Conservation (phyloP, 30 jellyfish, hydroid and myxozoan genomes). For the Nemopilema nomurai region DNA sequence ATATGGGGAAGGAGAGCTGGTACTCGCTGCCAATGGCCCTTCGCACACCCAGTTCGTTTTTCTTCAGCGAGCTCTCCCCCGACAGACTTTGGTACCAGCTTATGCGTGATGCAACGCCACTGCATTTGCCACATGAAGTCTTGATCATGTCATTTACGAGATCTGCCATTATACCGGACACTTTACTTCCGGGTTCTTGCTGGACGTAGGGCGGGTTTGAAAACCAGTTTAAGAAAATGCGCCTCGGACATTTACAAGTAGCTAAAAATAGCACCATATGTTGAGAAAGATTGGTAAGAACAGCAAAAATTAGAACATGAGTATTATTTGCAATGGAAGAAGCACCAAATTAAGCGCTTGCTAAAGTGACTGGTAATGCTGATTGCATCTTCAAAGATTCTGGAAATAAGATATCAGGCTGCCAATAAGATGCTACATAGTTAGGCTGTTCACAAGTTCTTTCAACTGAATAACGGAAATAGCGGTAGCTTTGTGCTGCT, state of each 20-base stretch:
- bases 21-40: conserved; percentile 50
- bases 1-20: conserved; percentile 71
- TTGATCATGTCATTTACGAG: conserved; percentile 47
- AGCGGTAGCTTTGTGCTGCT: no score
- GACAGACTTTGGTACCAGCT: conserved; percentile 24
- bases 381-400: no score
- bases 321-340: no score
- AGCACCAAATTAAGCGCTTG: no score
- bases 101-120: conserved; percentile 8
- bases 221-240: conserved; percentile 48
- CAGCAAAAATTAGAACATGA: no score
- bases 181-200: not conserved
- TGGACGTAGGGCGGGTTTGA: conserved; percentile 61
- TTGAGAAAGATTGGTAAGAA: no score
- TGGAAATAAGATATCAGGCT: no score
- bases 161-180: conserved; percentile 55
- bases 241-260: conserved; percentile 65
- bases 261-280: no score
- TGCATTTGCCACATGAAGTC: conserved; percentile 57
- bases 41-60: conserved; percentile 46
- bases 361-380: no score
- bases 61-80: conserved; percentile 67
- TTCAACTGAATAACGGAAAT: no score
- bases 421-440: no score
- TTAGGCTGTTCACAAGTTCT: no score